phyloP scores from a whole-genome alignment of 2,797 vertebrate genomes.

The Geotrypetes seraphini region DNA sequence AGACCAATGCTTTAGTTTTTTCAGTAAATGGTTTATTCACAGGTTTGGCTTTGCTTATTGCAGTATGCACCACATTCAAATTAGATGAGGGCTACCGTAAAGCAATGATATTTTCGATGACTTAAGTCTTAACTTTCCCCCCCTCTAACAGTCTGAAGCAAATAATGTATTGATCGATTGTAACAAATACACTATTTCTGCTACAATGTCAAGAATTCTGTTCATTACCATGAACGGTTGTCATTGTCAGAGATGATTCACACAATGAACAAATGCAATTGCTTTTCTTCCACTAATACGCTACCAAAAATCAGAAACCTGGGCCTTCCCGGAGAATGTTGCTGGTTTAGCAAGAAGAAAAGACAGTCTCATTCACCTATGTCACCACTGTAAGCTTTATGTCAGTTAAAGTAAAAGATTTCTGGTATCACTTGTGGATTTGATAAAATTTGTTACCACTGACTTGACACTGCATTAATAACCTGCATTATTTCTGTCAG shows the following conservation, averaged over 20 bases:
- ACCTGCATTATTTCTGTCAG: constrained; percentile 41
- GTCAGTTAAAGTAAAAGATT: constrained; percentile 33
- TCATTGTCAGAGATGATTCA: constrained; percentile 50
- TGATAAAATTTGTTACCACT: constrained; percentile 42
- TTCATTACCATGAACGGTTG: constrained; percentile 44
- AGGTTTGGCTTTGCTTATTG: constrained; percentile 60
- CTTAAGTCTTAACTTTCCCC: constrained; percentile 48
- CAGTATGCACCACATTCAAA: constrained; percentile 63
- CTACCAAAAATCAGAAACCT: constrained; percentile 46
- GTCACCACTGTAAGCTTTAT: constrained; percentile 40
- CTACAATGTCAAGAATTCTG: constrained; percentile 45
- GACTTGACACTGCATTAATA: constrained; percentile 44
- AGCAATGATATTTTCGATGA: constrained; percentile 51
- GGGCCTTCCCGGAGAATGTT: constrained; percentile 38
- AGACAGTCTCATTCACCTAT: constrained; percentile 45
- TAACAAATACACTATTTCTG: constrained; percentile 48
- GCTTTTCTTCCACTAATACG: constrained; percentile 46
- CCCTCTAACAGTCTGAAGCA: constrained; percentile 55
- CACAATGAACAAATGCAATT: constrained; percentile 46
- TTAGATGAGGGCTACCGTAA: constrained; percentile 57
- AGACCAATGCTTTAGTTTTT: too few relatives aligned
- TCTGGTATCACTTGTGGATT: constrained; percentile 37
- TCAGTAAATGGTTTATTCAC: constrained; percentile 66
- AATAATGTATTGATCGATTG: constrained; percentile 54
- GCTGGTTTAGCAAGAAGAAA: constrained; percentile 37